These are phyloP conservation scores for Pseudomyrmex cubaensis DNA, from an alignment of 1,140 invertebrate genomes.

Conservation along the genomic window DNA sequence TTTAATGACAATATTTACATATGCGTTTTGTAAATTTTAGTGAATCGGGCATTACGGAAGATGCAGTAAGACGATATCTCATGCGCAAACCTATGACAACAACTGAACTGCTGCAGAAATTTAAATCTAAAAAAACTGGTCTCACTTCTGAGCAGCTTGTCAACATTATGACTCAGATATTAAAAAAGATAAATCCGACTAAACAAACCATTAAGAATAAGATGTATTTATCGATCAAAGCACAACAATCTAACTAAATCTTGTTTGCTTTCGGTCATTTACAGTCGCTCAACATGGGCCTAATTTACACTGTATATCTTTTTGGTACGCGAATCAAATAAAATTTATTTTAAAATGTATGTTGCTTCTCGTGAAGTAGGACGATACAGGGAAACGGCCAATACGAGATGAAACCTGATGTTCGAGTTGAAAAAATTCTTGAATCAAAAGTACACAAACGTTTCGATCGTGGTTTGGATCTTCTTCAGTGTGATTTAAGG, in stretches of 20 bases:
- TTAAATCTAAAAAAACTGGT: constrained; percentile 97
- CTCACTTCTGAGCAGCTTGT: constrained; percentile 95
- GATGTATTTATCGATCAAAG: constrained; percentile 96
- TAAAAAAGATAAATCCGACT: constrained; percentile 97
- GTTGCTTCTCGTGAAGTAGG: too few species aligned
- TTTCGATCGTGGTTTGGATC: too few species aligned
- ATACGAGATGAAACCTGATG: too few species aligned
- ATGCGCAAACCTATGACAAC: constrained; percentile 98
- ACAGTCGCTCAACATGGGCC: background rate
- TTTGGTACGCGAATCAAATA: too few species aligned
- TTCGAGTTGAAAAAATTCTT: too few species aligned
- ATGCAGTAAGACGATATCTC: constrained; percentile 96
- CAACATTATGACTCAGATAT: constrained; percentile 96
- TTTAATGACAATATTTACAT: background rate
- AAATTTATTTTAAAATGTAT: too few species aligned
- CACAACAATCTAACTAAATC: constrained; percentile 77
- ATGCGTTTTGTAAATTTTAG: constrained; percentile 83
- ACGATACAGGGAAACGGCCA: too few species aligned
- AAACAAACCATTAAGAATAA: constrained; percentile 97
- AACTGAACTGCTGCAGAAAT: constrained; percentile 97
- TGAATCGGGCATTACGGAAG: constrained; percentile 96
- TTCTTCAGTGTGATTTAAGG: too few species aligned
- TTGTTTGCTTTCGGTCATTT: background rate
- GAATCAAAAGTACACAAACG: too few species aligned
- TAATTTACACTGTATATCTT: too few species aligned